Evolutionary conservation across 2,113 vertebrate genomes (phyloP).

Genomic region (Entosphenus tridentatus): DNA sequence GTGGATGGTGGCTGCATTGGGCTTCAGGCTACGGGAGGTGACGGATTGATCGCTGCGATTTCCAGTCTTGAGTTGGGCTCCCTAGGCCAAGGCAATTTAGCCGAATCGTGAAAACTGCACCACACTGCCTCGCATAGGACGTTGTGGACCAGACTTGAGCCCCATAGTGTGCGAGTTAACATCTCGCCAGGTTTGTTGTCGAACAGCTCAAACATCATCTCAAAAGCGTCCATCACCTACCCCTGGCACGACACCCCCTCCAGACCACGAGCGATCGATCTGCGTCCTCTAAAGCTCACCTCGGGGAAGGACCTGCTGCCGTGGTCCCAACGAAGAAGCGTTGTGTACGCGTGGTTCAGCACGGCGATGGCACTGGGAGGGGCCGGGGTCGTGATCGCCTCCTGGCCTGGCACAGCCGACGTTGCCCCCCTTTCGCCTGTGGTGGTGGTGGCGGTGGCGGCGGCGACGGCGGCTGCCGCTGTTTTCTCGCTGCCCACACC

Average conservation of each 20-base stretch:
- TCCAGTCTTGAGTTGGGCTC: background rate
- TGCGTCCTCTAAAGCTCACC: constrained; percentile 22
- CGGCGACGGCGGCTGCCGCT: constrained; percentile 12
- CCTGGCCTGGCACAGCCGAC: too few relatives aligned
- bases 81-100: background rate
- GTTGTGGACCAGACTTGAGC: background rate
- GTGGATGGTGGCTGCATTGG: background rate
- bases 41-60: background rate
- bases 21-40: background rate
- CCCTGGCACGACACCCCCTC: background rate
- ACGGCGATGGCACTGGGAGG: constrained; percentile 19
- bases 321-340: constrained; percentile 67
- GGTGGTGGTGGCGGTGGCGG: constrained; percentile 15
- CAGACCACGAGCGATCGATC: background rate
- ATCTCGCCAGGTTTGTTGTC: background rate
- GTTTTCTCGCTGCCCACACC: constrained; percentile 15
- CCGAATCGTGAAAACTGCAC: background rate
- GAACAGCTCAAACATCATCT: background rate
- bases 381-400: constrained; percentile 1
- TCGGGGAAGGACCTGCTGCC: constrained; percentile 53
- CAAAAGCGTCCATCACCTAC: background rate
- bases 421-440: constrained; percentile 6
- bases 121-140: background rate
- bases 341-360: constrained; percentile 61
- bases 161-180: background rate